Evolutionary conservation across 2,797 vertebrate species (phyloP).

Genomic region (Sarcophilus harrisii): DNA sequence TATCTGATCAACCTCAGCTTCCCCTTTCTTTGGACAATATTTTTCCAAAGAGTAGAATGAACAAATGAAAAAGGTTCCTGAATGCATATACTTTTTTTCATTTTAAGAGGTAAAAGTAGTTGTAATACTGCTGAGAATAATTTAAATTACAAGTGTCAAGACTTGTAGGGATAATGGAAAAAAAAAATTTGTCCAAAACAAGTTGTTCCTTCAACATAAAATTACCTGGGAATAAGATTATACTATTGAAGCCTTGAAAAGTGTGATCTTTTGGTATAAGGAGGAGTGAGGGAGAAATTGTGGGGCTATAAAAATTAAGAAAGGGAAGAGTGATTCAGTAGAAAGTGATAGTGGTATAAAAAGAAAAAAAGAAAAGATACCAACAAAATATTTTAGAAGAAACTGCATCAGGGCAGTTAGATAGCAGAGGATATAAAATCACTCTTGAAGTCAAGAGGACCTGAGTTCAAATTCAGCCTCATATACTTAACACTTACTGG

Average conservation of each 20-base stretch:
- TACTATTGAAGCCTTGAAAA: background rate
- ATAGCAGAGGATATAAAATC: too few relatives aligned
- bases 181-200: background rate
- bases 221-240: background rate
- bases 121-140: background rate
- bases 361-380: background rate
- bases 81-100: background rate
- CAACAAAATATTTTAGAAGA: background rate
- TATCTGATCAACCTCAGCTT: background rate
- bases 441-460: too few relatives aligned
- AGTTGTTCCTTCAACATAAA: background rate
- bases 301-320: too few relatives aligned
- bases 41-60: background rate
- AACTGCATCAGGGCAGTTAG: background rate
- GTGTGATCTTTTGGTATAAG: background rate
- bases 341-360: background rate
- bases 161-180: background rate
- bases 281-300: background rate
- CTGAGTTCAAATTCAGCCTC: too few relatives aligned
- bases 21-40: background rate
- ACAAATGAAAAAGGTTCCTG: background rate
- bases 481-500: too few relatives aligned
- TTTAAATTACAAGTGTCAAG: background rate
- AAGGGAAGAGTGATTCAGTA: background rate
- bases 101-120: background rate